Evolutionary conservation across 1,140 invertebrate genomes (phyloP).

Genomic region (Mercenaria mercenaria): DNA sequence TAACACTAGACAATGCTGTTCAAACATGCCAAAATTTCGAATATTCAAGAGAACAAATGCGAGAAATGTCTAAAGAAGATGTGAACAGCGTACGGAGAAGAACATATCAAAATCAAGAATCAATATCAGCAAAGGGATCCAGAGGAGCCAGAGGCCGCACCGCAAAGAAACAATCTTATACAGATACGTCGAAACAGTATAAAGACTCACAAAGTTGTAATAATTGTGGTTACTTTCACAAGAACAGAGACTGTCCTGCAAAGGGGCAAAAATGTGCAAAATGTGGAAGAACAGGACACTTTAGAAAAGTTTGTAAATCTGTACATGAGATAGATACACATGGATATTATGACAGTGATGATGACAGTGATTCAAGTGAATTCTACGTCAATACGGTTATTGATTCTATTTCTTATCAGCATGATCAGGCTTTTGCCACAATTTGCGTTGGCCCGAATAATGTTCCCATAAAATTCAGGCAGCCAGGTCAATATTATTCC

Average conservation of each 20-base stretch:
- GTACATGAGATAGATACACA: neutral
- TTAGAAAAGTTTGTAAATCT: slow-evolving; percentile 18
- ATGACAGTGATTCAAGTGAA: slow-evolving; percentile 26
- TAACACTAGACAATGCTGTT: slow-evolving; percentile 64
- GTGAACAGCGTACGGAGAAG: neutral
- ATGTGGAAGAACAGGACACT: slow-evolving; percentile 50
- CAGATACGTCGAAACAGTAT: neutral
- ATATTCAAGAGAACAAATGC: slow-evolving; percentile 60
- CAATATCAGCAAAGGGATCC: neutral
- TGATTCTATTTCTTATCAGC: neutral
- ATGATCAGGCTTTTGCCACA: slow-evolving; percentile 10
- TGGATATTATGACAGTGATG: neutral
- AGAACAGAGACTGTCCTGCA: slow-evolving; percentile 30
- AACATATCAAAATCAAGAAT: neutral
- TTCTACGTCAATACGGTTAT: neutral
- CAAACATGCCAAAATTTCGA: slow-evolving; percentile 60
- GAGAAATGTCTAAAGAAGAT: slow-evolving; percentile 42
- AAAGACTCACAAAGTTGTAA: neutral
- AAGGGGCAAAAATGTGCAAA: slow-evolving; percentile 45
- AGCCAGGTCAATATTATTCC: slow-evolving; percentile 49
- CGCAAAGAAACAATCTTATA: neutral
- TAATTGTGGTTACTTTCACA: neutral
- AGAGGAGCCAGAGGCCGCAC: neutral
- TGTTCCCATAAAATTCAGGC: neutral
- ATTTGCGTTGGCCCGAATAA: neutral